Evolutionary conservation across 2,797 vertebrate genomes (phyloP), one percentile per base, ranked within the genome.

Genomic region (Notolepis coatsorum): DNA sequence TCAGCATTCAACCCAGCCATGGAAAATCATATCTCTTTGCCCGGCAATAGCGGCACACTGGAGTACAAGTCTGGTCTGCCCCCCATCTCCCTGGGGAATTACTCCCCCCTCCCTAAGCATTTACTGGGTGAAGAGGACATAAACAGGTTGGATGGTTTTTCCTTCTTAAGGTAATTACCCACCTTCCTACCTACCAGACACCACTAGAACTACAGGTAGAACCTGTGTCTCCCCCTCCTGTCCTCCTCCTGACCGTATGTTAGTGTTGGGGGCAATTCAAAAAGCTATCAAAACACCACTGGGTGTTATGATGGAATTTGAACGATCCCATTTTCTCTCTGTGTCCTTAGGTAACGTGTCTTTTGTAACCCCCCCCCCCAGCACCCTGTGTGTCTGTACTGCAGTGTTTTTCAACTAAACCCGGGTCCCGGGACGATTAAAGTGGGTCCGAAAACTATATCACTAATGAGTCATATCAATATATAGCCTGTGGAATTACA

Each of bases 91-190:
- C 96, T 96, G 0, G 94, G 94, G 92, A 96, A 94, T 92, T 97
- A 98, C 81, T 97, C 97, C 61, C 96, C 96, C 79, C 93, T 98
- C 84, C 94, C 95, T 79, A 96, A 95, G 93, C 96, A 97, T 92
- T 94, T 98, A 92, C 93, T 96, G 77, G 92, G 95, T 90, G 97
- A 97, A 85, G 96, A 98, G 0, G 96, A 98, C 90, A 94, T 98
- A 89, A 96, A 95, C 94, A 98, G 96, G 96, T 98, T 94, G 96
- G 96, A 95, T 85, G 87, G 86, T 91, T 92, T 92, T 92, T 91
- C 91, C 59, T 92, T 93, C 82, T 90, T 92, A 92, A 89, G 89
- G 91, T 93, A 93, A 91, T 90, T 92, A 85, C 77, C 70, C 86
- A 75, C 77, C 62, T 82, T 86, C 80, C 65, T 85, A 72, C 80